Base-by-base conservation (phyloP, 2,113 vertebrate species). In the Otolemur garnettii region DNA sequence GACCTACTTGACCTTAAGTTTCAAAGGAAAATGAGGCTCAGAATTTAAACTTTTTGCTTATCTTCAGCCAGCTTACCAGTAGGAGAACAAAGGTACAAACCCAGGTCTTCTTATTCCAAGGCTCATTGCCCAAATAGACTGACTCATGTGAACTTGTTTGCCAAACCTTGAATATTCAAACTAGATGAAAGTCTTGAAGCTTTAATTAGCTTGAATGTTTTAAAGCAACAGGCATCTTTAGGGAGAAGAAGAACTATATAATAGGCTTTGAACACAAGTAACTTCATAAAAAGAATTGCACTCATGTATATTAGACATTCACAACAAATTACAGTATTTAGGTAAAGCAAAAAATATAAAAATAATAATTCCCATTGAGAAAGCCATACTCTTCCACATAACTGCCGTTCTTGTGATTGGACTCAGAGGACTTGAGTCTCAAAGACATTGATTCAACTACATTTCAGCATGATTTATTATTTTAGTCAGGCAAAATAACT, bases 401-500 rank as follows among this genome's bases (percentile, higher is more conserved):
- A 66, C 71, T 82, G 10, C 15, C 24, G 42, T 77, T 77, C 7
- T 14, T 5, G 4, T 66, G 60, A 69, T 1, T 75, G 57, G 64
- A 81, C 30, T 78, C 19, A 13, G 35, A 33, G 22, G 71, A 68
- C 75, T 30, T 21, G 10, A 30, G 4, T 82, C 57, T 89, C 68
- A 95, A 86, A 22, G 68, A 53, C 69, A 86, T 79, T 86, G 79
- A 75, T 38, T 64, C 53, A 86, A 94, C 57, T 53, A 71, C 38
- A 83, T 84, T 94, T 94, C 69, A 88, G 50, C 24, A 14, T 82
- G 53, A 68, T 59, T 64, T 71, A 78, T 87, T 92, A 84, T 79
- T 94, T 94, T 62, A 89, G 50, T 92, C 85, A 94, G 45, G 28
- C 83, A 93, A 89, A 96, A 87, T 53, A 94, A 55, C 74, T 82